Evolutionary conservation across 2,888 invertebrate species (phyloP).

Genomic region (Ichneumoninae sp.): DNA sequence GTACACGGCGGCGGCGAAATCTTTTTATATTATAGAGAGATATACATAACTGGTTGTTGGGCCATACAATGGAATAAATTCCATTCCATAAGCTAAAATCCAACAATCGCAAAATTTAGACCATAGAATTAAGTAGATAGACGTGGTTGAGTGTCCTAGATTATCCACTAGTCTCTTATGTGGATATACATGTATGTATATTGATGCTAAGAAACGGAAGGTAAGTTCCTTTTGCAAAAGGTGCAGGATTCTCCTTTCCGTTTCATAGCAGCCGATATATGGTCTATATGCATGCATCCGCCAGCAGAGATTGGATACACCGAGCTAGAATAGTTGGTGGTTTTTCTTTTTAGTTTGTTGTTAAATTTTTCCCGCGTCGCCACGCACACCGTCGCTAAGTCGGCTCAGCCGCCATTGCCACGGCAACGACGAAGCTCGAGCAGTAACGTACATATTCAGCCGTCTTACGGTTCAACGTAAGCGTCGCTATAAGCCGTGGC

Average conservation of each 20-base stretch:
- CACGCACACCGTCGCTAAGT: not conserved
- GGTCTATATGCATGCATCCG: not conserved
- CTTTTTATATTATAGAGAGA: too few species aligned
- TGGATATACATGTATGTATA: too few species aligned
- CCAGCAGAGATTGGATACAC: not conserved
- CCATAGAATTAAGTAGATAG: too few species aligned
- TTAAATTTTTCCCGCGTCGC: conserved; percentile 29
- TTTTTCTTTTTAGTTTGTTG: conserved; percentile 49
- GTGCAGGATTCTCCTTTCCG: not conserved
- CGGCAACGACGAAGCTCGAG: conserved; percentile 28
- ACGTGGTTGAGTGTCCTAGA: too few species aligned
- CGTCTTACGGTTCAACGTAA: conserved; percentile 58
- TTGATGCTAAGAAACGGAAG: too few species aligned
- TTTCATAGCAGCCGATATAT: not conserved
- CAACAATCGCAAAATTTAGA: too few species aligned
- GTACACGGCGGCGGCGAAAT: too few species aligned
- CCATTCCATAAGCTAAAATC: too few species aligned
- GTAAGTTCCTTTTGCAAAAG: not conserved
- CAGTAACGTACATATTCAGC: conserved; percentile 63
- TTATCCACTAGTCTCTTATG: too few species aligned
- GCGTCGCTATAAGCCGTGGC: conserved; percentile 65
- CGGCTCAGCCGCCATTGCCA: conserved; percentile 16
- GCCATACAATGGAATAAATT: too few species aligned
- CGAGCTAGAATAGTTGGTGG: not conserved
- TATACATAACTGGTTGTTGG: too few species aligned